Conservation (phyloP, 2,797 vertebrate genomes). For the Adelosebastes latens region DNA sequence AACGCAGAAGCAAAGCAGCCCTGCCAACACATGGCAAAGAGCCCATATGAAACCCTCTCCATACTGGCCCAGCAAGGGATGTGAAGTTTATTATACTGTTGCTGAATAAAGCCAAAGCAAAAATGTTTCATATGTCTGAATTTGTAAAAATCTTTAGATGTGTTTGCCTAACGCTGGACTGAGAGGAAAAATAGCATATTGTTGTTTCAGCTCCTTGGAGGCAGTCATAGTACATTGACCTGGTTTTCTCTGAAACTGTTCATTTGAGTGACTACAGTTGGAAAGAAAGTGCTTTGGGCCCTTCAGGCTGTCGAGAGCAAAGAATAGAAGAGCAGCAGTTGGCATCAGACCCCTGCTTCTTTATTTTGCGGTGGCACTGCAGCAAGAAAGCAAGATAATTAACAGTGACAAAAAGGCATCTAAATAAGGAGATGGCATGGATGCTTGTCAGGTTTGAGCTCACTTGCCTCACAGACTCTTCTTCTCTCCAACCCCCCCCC, state of each 20-base stretch:
- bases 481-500: conserved; percentile 20
- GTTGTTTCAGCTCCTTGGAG: conserved; percentile 60
- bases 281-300: conserved; percentile 49
- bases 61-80: background rate
- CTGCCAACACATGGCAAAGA: conserved; percentile 26
- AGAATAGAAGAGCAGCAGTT: conserved; percentile 54
- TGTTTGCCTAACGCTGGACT: conserved; percentile 25
- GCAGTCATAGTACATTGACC: conserved; percentile 65
- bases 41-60: background rate
- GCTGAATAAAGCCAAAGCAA: conserved; percentile 9
- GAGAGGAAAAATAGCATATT: conserved; percentile 20
- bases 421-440: conserved; percentile 62
- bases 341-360: conserved; percentile 58
- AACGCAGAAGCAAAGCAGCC: background rate
- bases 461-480: conserved; percentile 36
- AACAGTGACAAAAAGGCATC: conserved; percentile 77
- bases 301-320: conserved; percentile 60
- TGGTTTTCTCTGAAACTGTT: conserved; percentile 70
- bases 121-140: conserved; percentile 32
- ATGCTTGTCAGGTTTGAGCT: conserved; percentile 58
- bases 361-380: conserved; percentile 37
- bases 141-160: conserved; percentile 21
- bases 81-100: background rate
- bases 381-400: conserved; percentile 71
- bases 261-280: conserved; percentile 64